Conservation (phyloP, 2,797 vertebrate genomes). For the Masticophis lateralis region DNA sequence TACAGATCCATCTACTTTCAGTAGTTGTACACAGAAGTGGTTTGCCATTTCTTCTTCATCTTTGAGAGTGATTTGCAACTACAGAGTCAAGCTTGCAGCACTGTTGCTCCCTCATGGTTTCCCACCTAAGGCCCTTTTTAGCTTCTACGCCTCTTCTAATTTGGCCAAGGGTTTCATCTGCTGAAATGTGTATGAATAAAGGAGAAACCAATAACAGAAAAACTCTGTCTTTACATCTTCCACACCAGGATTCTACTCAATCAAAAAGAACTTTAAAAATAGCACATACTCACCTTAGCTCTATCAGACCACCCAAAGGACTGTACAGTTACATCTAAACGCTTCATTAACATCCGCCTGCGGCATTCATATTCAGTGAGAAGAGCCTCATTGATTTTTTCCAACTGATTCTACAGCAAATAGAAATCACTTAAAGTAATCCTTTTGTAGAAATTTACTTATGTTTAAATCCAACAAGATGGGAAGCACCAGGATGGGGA, state of each 20-base stretch:
- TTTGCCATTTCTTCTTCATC: neutral
- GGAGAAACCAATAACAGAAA: neutral
- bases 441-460: neutral
- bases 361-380: conserved; percentile 90
- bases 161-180: neutral
- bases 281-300: conserved; percentile 81
- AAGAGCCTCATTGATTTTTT: conserved; percentile 82
- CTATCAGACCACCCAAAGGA: conserved; percentile 97
- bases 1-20: neutral
- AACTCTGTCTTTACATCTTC: neutral
- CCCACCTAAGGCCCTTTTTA: neutral
- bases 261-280: conserved; percentile 39
- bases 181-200: neutral
- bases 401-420: conserved; percentile 77
- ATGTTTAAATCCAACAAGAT: neutral
- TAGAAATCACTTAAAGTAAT: neutral
- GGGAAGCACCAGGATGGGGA: neutral
- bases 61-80: neutral
- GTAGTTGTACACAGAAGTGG: neutral
- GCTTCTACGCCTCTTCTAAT: neutral
- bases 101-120: neutral
- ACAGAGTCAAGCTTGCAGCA: neutral
- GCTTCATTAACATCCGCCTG: conserved; percentile 92
- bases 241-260: neutral
- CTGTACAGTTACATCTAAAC: conserved; percentile 93